These are phyloP conservation scores for Chitala chitala DNA, from an alignment of 2,113 vertebrate species.

Conservation along the genomic window DNA sequence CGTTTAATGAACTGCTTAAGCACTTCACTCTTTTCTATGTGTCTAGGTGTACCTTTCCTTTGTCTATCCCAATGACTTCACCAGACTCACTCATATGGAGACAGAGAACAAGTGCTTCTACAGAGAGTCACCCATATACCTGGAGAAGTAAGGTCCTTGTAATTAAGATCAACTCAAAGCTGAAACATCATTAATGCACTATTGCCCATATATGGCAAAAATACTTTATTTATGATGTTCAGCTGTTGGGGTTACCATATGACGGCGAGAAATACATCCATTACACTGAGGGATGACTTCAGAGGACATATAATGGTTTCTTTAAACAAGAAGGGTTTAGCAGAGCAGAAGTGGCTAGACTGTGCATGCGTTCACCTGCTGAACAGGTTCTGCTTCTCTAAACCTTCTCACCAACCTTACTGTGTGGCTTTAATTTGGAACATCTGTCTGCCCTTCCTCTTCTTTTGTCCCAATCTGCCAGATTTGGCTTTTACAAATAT, in stretches of 20 bases:
- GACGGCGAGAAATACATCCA: too few relatives aligned
- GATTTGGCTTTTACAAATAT: slow-evolving; percentile 98
- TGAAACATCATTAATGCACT: too few relatives aligned
- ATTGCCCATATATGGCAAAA: too few relatives aligned
- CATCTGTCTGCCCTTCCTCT: slow-evolving; percentile 23
- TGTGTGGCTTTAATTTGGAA: neutral
- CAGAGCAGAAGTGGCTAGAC: too few relatives aligned
- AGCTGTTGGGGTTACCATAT: neutral
- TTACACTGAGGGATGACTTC: too few relatives aligned
- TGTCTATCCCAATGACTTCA: slow-evolving; percentile 95
- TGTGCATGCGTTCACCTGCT: too few relatives aligned
- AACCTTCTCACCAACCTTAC: neutral
- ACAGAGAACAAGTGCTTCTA: slow-evolving; percentile 98
- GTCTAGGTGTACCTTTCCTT: slow-evolving; percentile 91
- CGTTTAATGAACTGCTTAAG: neutral
- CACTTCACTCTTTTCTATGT: slow-evolving; percentile 12
- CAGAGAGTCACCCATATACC: slow-evolving; percentile 88
- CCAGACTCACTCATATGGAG: slow-evolving; percentile 97
- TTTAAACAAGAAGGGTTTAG: too few relatives aligned
- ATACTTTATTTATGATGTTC: too few relatives aligned
- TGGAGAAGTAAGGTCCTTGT: slow-evolving; percentile 77
- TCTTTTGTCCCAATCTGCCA: slow-evolving; percentile 45
- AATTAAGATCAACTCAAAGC: slow-evolving; percentile 11
- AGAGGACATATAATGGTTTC: too few relatives aligned
- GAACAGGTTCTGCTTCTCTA: too few relatives aligned